Evolutionary conservation across 1,140 invertebrate genomes (phyloP).

Genomic region (Portunus trituberculatus): DNA sequence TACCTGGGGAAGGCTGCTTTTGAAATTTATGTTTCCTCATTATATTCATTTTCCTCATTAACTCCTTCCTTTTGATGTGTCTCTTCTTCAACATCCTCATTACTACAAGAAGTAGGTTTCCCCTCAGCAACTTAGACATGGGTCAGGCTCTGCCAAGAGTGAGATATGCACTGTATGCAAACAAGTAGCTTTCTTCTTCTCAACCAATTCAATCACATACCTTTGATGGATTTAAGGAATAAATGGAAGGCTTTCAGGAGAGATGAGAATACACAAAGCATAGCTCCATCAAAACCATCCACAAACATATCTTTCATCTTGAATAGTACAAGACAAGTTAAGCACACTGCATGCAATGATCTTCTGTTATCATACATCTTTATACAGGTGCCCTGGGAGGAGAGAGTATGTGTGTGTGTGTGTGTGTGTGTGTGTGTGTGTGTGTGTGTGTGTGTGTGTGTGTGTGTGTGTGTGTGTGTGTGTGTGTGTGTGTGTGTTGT

Average conservation of each 20-base stretch:
- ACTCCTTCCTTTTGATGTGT: background rate
- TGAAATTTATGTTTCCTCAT: background rate
- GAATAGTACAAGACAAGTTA: background rate
- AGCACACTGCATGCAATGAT: background rate
- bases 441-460: conserved; percentile 38
- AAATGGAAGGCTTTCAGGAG: background rate
- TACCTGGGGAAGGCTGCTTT: background rate
- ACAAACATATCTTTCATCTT: background rate
- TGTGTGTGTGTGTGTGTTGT: background rate
- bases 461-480: conserved; percentile 33
- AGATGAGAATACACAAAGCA: too few species aligned
- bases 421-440: too few species aligned
- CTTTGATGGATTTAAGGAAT: background rate
- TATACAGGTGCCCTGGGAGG: background rate
- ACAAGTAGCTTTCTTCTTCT: background rate
- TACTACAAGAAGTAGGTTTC: background rate
- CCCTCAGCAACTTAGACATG: background rate
- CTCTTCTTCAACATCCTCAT: background rate
- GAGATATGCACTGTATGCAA: background rate
- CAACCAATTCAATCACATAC: background rate
- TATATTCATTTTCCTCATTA: background rate
- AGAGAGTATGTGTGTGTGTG: background rate
- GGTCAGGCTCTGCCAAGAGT: background rate
- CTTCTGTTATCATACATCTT: background rate
- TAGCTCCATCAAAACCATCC: too few species aligned